Evolutionary conservation across 2,888 invertebrate genomes (phyloP).

Genomic region (Zhuqinia jingwanae): DNA sequence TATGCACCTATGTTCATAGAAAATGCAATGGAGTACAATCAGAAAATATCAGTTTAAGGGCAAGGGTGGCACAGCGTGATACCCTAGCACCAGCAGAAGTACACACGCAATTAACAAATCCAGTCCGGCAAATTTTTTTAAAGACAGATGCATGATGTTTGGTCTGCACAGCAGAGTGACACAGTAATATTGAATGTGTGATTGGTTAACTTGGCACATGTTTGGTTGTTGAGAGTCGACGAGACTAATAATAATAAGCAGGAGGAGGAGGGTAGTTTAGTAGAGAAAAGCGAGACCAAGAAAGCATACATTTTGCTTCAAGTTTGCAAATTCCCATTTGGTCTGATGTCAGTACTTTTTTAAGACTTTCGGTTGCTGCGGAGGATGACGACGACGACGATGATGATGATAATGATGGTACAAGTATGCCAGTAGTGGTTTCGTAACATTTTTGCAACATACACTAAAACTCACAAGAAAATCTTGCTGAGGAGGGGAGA

Average conservation of each 20-base stretch:
- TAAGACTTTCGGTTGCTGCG: conserved; percentile 2
- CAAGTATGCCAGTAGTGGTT: conserved; percentile 35
- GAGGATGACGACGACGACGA: too few relatives aligned
- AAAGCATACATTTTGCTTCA: too few relatives aligned
- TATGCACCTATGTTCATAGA: too few relatives aligned
- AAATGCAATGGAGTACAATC: too few relatives aligned
- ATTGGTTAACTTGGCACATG: conserved; percentile 38
- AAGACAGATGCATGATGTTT: too few relatives aligned
- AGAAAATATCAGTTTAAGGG: too few relatives aligned
- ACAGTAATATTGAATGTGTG: conserved; percentile 33
- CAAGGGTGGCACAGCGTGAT: too few relatives aligned
- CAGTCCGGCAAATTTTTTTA: too few relatives aligned
- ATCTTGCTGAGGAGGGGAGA: conserved; percentile 42
- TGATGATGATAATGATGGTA: neutral
- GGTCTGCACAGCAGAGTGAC: conserved; percentile 1
- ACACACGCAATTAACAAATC: too few relatives aligned
- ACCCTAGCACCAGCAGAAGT: too few relatives aligned
- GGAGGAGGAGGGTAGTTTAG: too few relatives aligned
- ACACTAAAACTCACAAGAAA: neutral
- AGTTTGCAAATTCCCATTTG: neutral
- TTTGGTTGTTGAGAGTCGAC: neutral
- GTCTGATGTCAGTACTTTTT: conserved; percentile 44
- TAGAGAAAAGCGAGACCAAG: too few relatives aligned
- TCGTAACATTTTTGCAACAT: conserved; percentile 15
- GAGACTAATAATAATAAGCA: neutral